These are phyloP conservation scores for Rhopalosiphum nymphaeae DNA, from an alignment of 2,888 invertebrate species.

Conservation along the genomic window DNA sequence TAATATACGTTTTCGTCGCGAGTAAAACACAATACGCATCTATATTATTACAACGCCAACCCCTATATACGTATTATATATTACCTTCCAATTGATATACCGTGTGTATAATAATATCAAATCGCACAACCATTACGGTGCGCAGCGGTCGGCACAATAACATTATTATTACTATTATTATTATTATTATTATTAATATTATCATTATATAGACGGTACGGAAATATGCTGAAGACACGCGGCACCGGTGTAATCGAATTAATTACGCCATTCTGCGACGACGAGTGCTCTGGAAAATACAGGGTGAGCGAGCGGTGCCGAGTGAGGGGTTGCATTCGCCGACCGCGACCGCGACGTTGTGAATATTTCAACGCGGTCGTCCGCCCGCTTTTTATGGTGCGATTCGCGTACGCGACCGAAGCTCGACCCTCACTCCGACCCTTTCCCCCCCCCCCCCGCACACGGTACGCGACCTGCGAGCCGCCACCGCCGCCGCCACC, in stretches of 20 bases:
- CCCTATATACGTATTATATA: background rate
- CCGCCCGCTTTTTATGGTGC: background rate
- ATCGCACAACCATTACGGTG: background rate
- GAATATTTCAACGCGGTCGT: constrained; percentile 9
- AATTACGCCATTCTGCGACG: background rate
- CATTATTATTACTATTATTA: background rate
- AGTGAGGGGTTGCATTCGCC: background rate
- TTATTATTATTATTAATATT: background rate
- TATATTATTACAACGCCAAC: background rate
- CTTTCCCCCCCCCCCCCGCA: no score
- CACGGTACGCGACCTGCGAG: background rate
- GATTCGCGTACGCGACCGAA: background rate
- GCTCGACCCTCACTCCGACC: background rate
- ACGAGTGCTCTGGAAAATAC: background rate
- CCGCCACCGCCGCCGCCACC: background rate
- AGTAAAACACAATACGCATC: background rate
- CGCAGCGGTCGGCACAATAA: background rate
- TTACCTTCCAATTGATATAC: background rate
- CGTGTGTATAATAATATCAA: background rate
- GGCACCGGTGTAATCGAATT: constrained; percentile 1
- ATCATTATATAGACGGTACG: background rate
- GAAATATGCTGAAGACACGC: constrained; percentile 13
- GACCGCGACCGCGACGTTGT: background rate
- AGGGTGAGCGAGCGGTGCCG: background rate
- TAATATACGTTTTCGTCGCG: background rate